Percentiles rank a stretch among this genome's conserved stretches.
These are phyloP conservation scores for Mythimna impura DNA, from an alignment of 2,888 invertebrate genomes.

Conservation along the genomic window DNA sequence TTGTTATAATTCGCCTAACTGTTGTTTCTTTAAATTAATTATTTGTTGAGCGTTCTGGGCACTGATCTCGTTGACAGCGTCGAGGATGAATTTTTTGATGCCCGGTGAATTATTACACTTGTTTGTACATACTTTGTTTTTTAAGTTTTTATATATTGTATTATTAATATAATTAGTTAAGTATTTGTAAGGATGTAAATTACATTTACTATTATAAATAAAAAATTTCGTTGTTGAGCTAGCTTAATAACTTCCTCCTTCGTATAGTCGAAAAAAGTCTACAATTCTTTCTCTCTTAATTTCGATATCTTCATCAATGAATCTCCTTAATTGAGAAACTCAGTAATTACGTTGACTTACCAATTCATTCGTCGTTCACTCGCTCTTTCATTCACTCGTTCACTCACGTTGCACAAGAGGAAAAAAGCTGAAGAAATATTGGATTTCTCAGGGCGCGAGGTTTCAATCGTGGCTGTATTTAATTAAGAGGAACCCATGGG, in stretches of 20 bases:
- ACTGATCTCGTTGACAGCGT: too few relatives aligned
- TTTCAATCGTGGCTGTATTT: conserved; percentile 85
- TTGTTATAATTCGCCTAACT: too few relatives aligned
- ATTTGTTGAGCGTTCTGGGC: too few relatives aligned
- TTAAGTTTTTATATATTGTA: too few relatives aligned
- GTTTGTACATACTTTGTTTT: too few relatives aligned
- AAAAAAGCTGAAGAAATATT: conserved; percentile 79
- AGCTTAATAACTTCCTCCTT: background rate
- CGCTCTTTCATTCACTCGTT: conserved; percentile 71
- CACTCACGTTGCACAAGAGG: conserved; percentile 68
- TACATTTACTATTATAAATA: too few relatives aligned
- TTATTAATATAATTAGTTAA: too few relatives aligned
- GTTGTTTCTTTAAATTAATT: too few relatives aligned
- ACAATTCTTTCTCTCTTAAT: background rate
- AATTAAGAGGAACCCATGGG: conserved; percentile 84
- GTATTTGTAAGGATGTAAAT: background rate
- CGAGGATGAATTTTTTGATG: too few relatives aligned
- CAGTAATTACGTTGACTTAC: conserved; percentile 53
- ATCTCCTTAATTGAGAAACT: conserved; percentile 40
- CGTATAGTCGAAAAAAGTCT: background rate
- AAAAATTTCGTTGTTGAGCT: too few relatives aligned
- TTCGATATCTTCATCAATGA: conserved; percentile 7
- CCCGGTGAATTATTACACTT: too few relatives aligned
- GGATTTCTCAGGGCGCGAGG: conserved; percentile 80
- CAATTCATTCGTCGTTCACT: conserved; percentile 66